These are phyloP conservation scores for Illadopsis cleaveri DNA, from an alignment of 2,113 vertebrate species.

Conservation along the genomic window DNA sequence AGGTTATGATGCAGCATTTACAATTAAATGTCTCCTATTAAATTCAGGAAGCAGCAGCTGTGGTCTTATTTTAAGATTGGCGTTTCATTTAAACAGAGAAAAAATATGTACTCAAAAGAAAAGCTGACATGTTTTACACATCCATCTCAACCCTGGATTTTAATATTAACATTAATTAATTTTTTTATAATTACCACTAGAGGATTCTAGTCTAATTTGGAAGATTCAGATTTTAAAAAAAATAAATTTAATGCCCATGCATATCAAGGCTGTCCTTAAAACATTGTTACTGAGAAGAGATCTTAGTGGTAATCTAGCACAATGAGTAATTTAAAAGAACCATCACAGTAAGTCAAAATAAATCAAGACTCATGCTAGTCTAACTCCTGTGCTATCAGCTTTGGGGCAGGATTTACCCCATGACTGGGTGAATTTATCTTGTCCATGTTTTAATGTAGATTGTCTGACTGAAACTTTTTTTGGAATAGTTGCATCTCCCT, in stretches of 20 bases:
- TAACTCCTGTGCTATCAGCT: neutral
- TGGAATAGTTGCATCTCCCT: neutral
- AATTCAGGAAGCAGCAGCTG: neutral
- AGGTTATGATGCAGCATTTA: neutral
- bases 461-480: neutral
- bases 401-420: neutral
- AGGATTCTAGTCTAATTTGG: neutral
- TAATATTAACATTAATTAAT: neutral
- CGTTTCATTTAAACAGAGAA: neutral
- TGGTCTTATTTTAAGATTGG: neutral
- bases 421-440: neutral
- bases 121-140: neutral
- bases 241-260: neutral
- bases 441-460: neutral
- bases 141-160: neutral
- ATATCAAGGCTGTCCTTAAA: neutral
- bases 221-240: neutral
- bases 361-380: neutral
- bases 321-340: neutral
- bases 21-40: neutral
- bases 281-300: neutral
- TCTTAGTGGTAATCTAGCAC: neutral
- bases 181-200: neutral
- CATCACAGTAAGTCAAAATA: neutral
- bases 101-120: neutral